phyloP scores from a whole-genome alignment of 2,797 vertebrate species.

The Anomalospiza imberbis region DNA sequence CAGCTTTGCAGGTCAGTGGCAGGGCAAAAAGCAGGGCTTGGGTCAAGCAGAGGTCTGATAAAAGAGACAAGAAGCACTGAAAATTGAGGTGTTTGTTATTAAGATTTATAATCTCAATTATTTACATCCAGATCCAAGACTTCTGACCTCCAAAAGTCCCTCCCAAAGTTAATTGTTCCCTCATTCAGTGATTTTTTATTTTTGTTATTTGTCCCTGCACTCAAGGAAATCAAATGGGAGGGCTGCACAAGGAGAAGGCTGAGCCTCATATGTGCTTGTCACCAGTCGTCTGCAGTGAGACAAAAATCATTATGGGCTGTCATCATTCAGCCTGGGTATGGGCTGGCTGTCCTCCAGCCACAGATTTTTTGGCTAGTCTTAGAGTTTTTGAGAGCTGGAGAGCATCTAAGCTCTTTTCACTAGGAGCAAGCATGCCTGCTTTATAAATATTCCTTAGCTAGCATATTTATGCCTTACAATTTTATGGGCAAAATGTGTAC shows the following conservation, averaged over 20 bases:
- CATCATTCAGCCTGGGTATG: background rate
- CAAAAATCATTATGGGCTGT: constrained; percentile 18
- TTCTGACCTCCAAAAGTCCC: background rate
- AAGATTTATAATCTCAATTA: background rate
- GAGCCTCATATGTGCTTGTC: background rate
- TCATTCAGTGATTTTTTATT: background rate
- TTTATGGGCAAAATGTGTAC: background rate
- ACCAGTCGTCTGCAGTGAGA: background rate
- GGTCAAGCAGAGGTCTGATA: background rate
- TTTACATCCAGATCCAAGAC: background rate
- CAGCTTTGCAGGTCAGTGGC: background rate
- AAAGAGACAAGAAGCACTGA: background rate
- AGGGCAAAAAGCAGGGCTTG: background rate
- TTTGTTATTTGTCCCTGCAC: background rate
- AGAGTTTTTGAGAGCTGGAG: background rate
- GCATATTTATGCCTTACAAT: background rate
- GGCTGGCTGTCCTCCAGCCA: constrained; percentile 26
- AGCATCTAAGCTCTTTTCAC: background rate
- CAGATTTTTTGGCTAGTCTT: constrained; percentile 39
- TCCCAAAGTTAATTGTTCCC: background rate
- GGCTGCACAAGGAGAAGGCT: background rate
- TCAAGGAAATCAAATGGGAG: background rate
- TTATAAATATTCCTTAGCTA: background rate
- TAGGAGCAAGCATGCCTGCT: background rate
- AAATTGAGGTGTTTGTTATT: background rate